These are phyloP conservation scores for Synanthedon vespiformis DNA, from an alignment of 2,888 invertebrate species.

Conservation along the genomic window DNA sequence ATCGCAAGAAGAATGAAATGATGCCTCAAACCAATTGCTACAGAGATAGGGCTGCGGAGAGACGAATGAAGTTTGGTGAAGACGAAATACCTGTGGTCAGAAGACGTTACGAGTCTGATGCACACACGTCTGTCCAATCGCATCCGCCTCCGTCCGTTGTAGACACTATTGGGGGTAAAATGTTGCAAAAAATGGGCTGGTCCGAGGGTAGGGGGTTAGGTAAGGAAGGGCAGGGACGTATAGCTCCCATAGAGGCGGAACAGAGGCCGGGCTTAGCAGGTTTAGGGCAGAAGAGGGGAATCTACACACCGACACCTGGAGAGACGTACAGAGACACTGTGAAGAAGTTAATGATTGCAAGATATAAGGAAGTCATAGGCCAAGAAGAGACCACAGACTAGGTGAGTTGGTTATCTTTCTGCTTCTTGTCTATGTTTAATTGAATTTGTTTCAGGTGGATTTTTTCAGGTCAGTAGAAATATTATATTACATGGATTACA, in stretches of 20 bases:
- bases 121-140: constrained; percentile 65
- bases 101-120: constrained; percentile 50
- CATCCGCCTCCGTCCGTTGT: constrained; percentile 76
- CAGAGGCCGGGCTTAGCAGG: constrained; percentile 82
- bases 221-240: constrained; percentile 91
- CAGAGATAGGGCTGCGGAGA: constrained; percentile 95
- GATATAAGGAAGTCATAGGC: constrained; percentile 85
- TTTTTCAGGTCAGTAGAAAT: constrained; percentile 33
- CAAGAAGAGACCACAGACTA: constrained; percentile 59
- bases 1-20: constrained; percentile 50
- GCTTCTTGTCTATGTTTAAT: constrained; percentile 12
- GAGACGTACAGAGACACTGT: constrained; percentile 91
- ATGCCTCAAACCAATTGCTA: constrained; percentile 70
- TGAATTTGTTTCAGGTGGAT: constrained; percentile 30
- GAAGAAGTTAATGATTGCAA: constrained; percentile 88
- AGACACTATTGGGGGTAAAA: constrained; percentile 93
- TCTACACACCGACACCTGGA: constrained; percentile 82
- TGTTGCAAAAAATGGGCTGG: constrained; percentile 99
- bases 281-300: constrained; percentile 84
- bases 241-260: constrained; percentile 89
- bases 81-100: constrained; percentile 74
- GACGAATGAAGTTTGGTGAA: constrained; percentile 92
- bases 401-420: constrained; percentile 38
- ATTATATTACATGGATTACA: too few species aligned
- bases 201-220: constrained; percentile 96